These are phyloP conservation scores for Sebastes hopkinsi DNA, from an alignment of 2,797 vertebrate species.

Conservation along the genomic window DNA sequence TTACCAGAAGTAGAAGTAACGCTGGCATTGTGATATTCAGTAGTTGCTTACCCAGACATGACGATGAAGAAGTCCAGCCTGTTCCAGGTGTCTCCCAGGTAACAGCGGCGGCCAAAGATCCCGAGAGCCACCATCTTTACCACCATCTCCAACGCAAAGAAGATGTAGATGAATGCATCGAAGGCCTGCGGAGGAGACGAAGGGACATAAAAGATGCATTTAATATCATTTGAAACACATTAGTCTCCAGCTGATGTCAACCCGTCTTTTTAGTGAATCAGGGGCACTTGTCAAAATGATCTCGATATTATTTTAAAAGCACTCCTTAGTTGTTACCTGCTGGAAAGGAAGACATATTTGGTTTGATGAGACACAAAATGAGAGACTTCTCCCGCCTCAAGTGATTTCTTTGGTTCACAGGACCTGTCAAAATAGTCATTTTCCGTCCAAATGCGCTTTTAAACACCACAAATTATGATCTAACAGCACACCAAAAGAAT, in stretches of 20 bases:
- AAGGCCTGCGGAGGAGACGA: conserved; percentile 84
- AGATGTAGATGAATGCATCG: conserved; percentile 98
- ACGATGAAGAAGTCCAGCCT: conserved; percentile 98
- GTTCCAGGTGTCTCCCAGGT: conserved; percentile 98
- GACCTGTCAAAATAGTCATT: not conserved
- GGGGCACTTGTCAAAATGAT: no score
- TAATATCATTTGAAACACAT: not conserved
- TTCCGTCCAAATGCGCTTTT: not conserved
- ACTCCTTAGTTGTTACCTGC: not conserved
- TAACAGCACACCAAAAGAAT: not conserved
- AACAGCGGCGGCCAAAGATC: conserved; percentile 96
- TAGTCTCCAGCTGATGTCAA: conserved; percentile 2
- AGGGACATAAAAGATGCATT: not conserved
- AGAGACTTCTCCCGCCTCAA: not conserved
- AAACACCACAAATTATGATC: conserved; percentile 5
- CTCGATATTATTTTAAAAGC: not conserved
- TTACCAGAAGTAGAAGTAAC: not conserved
- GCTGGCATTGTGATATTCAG: not conserved
- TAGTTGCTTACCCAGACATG: conserved; percentile 90
- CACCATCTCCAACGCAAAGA: conserved; percentile 99
- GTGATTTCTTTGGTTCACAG: not conserved
- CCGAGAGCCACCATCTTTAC: conserved; percentile 98
- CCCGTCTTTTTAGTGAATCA: no score
- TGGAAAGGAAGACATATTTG: not conserved
- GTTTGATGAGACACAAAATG: not conserved